phyloP scores from a whole-genome alignment of 2,797 vertebrate genomes.

The Enteromius treurensis region DNA sequence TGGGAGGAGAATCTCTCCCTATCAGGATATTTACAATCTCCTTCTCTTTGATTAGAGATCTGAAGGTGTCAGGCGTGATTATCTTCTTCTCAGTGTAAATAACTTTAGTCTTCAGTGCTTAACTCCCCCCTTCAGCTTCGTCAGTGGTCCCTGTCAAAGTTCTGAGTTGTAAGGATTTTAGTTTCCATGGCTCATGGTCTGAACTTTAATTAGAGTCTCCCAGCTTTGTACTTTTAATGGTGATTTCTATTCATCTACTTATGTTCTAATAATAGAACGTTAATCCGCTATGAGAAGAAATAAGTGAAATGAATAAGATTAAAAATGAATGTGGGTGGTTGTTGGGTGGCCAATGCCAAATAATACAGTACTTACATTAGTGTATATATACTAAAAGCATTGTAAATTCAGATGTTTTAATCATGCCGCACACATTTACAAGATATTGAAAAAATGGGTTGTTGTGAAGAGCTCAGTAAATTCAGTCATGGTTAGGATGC shows the following conservation, averaged over 20 bases:
- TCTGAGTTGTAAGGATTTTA: conserved; percentile 48
- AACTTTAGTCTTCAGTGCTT: conserved; percentile 42
- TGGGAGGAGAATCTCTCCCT: conserved; percentile 27
- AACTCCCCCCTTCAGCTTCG: conserved; percentile 20
- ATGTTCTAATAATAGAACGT: conserved; percentile 11
- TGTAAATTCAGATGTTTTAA: background rate
- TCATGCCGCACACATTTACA: background rate
- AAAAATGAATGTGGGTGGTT: background rate
- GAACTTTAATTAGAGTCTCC: conserved; percentile 58
- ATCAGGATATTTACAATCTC: conserved; percentile 56
- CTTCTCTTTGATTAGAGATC: conserved; percentile 56
- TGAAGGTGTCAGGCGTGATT: conserved; percentile 52
- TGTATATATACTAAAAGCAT: background rate
- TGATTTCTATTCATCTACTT: background rate
- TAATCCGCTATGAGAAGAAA: conserved; percentile 3
- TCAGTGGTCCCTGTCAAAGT: conserved; percentile 47
- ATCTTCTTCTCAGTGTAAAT: conserved; percentile 46
- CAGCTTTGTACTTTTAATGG: conserved; percentile 26
- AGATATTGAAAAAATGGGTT: background rate
- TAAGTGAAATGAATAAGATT: background rate
- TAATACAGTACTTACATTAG: background rate
- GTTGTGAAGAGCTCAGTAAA: background rate
- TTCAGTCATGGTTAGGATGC: background rate
- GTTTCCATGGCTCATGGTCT: conserved; percentile 35
- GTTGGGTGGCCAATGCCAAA: background rate